These are phyloP conservation scores for Penaeus vannamei DNA, from an alignment of 1,140 invertebrate genomes.

Conservation along the genomic window DNA sequence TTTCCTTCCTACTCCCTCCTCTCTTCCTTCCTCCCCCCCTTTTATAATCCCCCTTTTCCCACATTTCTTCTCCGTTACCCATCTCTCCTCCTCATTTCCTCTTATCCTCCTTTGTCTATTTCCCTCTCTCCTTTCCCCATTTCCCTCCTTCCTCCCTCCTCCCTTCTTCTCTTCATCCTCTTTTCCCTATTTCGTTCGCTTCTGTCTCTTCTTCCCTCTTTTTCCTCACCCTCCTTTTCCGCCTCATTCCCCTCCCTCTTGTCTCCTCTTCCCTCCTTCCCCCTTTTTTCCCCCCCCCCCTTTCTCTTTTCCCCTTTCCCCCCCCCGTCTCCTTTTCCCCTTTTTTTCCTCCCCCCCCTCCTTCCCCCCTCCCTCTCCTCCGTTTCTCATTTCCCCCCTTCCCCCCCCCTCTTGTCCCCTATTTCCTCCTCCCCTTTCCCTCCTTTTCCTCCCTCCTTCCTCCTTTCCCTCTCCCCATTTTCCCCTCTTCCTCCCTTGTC, in stretches of 20 bases:
- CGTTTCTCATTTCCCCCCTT: background rate
- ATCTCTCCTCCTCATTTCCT: too few relatives aligned
- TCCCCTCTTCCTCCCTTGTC: background rate
- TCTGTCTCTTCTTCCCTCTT: background rate
- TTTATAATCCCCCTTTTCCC: too few relatives aligned
- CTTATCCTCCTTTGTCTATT: too few relatives aligned
- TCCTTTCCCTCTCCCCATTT: background rate
- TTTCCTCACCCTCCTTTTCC: background rate
- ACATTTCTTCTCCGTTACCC: too few relatives aligned
- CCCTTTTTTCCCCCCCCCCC: background rate
- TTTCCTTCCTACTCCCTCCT: too few relatives aligned
- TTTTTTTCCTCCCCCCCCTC: background rate
- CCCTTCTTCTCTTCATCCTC: too few relatives aligned
- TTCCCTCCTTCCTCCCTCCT: too few relatives aligned
- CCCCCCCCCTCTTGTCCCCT: background rate
- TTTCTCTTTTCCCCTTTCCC: background rate
- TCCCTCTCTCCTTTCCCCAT: too few relatives aligned
- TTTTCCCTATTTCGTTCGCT: background rate
- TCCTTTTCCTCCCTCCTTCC: background rate
- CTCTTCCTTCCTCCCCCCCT: too few relatives aligned
- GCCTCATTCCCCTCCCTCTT: background rate
- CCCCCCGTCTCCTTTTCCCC: background rate
- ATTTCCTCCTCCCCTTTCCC: background rate
- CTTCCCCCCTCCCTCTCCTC: background rate
- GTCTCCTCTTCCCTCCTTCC: background rate